These are phyloP conservation scores for Lepidocyrtinus sp. DNA, from an alignment of 2,888 invertebrate genomes.

Conservation along the genomic window DNA sequence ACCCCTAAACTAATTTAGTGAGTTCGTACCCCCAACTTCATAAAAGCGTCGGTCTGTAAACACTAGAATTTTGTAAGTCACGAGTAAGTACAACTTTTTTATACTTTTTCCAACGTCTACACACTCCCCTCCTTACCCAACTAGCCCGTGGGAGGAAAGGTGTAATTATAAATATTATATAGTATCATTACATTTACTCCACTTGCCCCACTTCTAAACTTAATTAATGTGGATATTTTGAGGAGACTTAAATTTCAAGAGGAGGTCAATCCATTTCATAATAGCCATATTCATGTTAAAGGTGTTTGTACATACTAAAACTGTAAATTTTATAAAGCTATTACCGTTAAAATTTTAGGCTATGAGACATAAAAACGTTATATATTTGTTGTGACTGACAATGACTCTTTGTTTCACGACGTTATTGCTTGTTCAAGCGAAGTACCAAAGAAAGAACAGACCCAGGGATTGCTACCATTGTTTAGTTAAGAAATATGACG, in stretches of 20 bases:
- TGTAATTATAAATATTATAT: too few relatives aligned
- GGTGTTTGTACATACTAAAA: background rate
- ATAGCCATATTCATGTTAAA: too few relatives aligned
- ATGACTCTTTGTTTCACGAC: conserved; percentile 27
- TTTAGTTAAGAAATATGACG: background rate
- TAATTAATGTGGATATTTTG: background rate
- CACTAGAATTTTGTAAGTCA: too few relatives aligned
- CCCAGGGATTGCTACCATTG: conserved; percentile 24
- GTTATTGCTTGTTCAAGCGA: conserved; percentile 14
- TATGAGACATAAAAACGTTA: background rate
- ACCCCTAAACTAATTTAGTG: background rate
- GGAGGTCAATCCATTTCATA: too few relatives aligned
- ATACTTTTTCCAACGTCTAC: too few relatives aligned
- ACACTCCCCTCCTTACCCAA: too few relatives aligned
- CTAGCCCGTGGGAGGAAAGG: too few relatives aligned
- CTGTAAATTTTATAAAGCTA: background rate
- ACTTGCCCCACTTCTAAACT: background rate
- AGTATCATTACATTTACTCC: too few relatives aligned
- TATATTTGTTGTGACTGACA: conserved; percentile 32
- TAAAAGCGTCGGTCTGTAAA: background rate
- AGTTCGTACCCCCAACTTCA: background rate
- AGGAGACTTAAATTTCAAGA: background rate
- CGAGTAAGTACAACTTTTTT: too few relatives aligned
- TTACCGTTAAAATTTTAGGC: background rate
- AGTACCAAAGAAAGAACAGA: conserved; percentile 28